Conservation (phyloP, 2,888 invertebrate species). For the Cephus pygmeus region DNA sequence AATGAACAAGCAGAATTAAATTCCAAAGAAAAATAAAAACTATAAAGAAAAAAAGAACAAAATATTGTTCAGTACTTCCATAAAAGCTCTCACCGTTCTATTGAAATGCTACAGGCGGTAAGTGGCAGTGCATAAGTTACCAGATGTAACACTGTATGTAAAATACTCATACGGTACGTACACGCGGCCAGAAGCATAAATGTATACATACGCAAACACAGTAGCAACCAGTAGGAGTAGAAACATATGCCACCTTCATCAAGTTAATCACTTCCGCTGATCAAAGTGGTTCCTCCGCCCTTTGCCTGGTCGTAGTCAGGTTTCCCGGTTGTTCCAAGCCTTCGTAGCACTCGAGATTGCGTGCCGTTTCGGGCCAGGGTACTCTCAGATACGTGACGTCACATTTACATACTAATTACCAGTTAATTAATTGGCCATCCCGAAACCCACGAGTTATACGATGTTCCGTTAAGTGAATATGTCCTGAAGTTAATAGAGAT, state of each 20-base stretch:
- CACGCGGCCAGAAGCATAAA: neutral
- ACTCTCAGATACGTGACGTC: constrained; percentile 14
- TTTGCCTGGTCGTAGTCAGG: neutral
- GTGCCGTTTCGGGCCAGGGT: neutral
- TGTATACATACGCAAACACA: neutral
- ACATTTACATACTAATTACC: constrained; percentile 23
- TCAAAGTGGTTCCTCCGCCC: constrained; percentile 7
- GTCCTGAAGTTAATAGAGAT: neutral
- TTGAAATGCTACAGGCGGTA: neutral
- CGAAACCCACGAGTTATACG: neutral
- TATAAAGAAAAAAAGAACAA: neutral
- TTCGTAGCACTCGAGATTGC: neutral
- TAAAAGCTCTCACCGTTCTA: neutral
- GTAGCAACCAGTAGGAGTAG: neutral
- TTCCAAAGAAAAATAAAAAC: neutral
- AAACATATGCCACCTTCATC: constrained; percentile 6
- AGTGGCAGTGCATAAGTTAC: neutral
- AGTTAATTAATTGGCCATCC: constrained; percentile 20
- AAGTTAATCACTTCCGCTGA: constrained; percentile 7
- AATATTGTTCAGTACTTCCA: neutral
- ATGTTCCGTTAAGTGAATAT: neutral
- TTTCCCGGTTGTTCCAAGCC: neutral
- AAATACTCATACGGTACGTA: neutral
- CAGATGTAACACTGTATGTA: neutral
- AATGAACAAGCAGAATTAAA: neutral